Base-by-base conservation (phyloP, 2,888 invertebrate species). In the Apodemia duryi region DNA sequence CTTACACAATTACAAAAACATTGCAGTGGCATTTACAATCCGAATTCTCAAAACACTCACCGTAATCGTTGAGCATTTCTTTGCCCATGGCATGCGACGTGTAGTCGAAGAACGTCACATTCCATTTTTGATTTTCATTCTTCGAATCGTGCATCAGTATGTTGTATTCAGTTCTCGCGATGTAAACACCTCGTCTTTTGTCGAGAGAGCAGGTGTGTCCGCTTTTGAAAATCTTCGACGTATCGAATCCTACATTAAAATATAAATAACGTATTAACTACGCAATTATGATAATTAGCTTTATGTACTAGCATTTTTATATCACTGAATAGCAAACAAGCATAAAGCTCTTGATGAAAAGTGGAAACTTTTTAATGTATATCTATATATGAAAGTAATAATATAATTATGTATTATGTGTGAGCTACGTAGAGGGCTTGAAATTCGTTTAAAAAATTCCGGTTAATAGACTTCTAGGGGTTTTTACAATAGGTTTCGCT, bases 101-200 rank as follows among this genome's bases (percentile, higher is more conserved):
- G 83, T 99, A 99, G 87, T 99, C 99, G 78, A 95, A 97, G 90
- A 97, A 99, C 0, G 99, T 99, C 6, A 99, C 97, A 88, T 99
- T 99, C 99, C 99, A 99, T 78, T 96, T 95, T 65, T 88, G 91
- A 73, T 93, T 92, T 68, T 92, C 90, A 73, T 93, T 92, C 78
- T 93, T 93, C 51, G 96, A 95, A 80, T 99, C 98, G 71, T 96
- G 96, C 98, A 99, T 98, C 79, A 97, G 95, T 62, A 99, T 95
- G 68, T 97, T 97, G 84, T 99, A 99, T 79, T 99, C 96, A 0
- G 98, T 97, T 66, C 98, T 94, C 0, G 97, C 97, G 41, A 97
- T 94, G 79, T 95, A 97, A 65, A 97, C 91, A n/a, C 94, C 94
- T 72, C 95, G 93, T 73, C 94, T 93, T 64, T 93, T 93, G 68